Base-by-base conservation (phyloP, 2,888 invertebrate genomes). In the Ophion ventricosus region DNA sequence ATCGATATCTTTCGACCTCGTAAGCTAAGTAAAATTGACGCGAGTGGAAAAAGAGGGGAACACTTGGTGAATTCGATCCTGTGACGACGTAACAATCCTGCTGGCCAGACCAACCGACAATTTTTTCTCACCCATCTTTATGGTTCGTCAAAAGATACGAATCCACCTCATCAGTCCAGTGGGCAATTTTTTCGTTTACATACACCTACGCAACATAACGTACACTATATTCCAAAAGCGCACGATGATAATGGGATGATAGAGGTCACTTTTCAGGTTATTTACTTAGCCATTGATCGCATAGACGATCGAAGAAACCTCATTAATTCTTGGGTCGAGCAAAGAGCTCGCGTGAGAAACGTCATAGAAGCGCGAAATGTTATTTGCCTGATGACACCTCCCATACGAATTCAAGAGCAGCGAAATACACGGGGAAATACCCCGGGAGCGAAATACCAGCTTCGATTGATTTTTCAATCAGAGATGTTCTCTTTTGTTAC, bases 311-410 rank as follows among this genome's bases (percentile, higher is more conserved):
- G 78, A 4, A 49, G 17, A 56, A 26, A 57, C 63, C 69, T 82
- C 77, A 73, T 82, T 82, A 78, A 73, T 64, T 77, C 77, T 29
- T 26, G 57, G 69, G 49, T 77, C 63, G 61, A 78, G 56, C 20
- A 67, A 56, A 63, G 63, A 72, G 11, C 56, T 29, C 17, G 66
- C 14, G 40, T 70, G 40, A 25, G 23, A 67, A 57, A 69, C 11
- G 17, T 14, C 43, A 74, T 40, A 29, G 67, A 66, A 43, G 64
- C 35, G 17, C 26, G 20, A 64, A 72, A 25, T 59, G 40, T 35
- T 26, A 78, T 63, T 63, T 25, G 17, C 14, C 29, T 67, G 17
- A 63, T 35, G 54, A 63, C 17, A 40, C 10, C 43, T 56, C 4
- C 61, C 49, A 8, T 43, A 25, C 20, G 23, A 43, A 59, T 61